These are phyloP conservation scores for Perca schrenkii DNA, from an alignment of 2,113 vertebrate species.

Conservation along the genomic window DNA sequence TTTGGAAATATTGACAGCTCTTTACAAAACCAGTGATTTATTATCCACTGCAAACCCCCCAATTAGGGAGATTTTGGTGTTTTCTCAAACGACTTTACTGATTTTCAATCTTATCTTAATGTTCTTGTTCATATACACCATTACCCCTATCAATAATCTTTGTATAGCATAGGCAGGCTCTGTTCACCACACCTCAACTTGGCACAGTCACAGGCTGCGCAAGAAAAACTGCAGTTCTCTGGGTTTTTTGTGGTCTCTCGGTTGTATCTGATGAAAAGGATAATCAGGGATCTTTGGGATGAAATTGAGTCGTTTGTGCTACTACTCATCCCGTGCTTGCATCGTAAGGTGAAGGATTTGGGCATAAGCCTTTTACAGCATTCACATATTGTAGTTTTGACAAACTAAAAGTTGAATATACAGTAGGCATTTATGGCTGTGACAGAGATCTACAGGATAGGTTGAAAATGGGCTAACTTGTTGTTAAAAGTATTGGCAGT, in stretches of 20 bases:
- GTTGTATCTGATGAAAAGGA: constrained; percentile 18
- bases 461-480: background rate
- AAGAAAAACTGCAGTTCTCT: background rate
- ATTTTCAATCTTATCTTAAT: constrained; percentile 29
- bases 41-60: constrained; percentile 8
- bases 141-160: constrained; percentile 26
- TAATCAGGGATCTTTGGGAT: constrained; percentile 27
- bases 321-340: constrained; percentile 19
- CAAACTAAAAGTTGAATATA: background rate
- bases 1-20: constrained; percentile 11
- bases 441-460: background rate
- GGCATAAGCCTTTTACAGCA: constrained; percentile 27
- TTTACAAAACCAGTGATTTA: constrained; percentile 32
- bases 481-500: constrained; percentile 4
- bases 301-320: constrained; percentile 15
- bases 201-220: background rate
- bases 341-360: constrained; percentile 41
- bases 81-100: constrained; percentile 32
- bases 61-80: constrained; percentile 22
- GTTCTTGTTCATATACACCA: constrained; percentile 17
- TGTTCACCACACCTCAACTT: background rate
- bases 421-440: background rate
- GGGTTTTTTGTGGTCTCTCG: background rate
- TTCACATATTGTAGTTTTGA: background rate
- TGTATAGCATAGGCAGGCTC: background rate